Evolutionary conservation across 2,888 invertebrate genomes (phyloP).

Genomic region (Athetis lepigone): DNA sequence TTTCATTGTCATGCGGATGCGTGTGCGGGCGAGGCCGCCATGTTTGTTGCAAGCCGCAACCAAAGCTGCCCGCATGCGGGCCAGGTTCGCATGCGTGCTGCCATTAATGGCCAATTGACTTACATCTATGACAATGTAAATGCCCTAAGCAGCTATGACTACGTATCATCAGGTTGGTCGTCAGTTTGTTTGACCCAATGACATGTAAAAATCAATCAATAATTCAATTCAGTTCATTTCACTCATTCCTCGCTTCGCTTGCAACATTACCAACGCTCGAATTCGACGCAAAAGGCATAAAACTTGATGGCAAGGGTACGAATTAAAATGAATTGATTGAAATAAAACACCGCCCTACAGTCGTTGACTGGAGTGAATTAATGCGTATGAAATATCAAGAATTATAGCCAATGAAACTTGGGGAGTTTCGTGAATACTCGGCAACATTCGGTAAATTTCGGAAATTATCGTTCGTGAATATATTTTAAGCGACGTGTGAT

Average conservation of each 20-base stretch:
- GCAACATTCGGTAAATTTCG: constrained; percentile 46
- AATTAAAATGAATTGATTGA: constrained; percentile 67
- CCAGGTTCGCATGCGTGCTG: no score
- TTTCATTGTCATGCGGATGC: no score
- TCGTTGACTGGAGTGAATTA: constrained; percentile 55
- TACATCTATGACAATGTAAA: no score
- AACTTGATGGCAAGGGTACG: constrained; percentile 50
- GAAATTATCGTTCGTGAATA: constrained; percentile 43
- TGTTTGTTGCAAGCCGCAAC: no score
- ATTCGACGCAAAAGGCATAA: constrained; percentile 49
- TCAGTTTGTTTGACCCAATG: no score
- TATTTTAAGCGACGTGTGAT: constrained; percentile 42
- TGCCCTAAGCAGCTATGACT: no score
- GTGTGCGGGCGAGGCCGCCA: no score
- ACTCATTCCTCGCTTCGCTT: constrained; percentile 30
- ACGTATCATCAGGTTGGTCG: no score
- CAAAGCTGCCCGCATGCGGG: no score
- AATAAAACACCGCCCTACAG: constrained; percentile 63
- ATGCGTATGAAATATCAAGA: constrained; percentile 61
- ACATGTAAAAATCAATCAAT: no score
- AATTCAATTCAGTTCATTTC: neutral
- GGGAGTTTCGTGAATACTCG: constrained; percentile 46
- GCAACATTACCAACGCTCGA: constrained; percentile 17
- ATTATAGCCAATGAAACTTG: constrained; percentile 53
- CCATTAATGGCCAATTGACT: no score